Conservation (phyloP, 2,888 invertebrate species). For the Eupithecia inturbata region DNA sequence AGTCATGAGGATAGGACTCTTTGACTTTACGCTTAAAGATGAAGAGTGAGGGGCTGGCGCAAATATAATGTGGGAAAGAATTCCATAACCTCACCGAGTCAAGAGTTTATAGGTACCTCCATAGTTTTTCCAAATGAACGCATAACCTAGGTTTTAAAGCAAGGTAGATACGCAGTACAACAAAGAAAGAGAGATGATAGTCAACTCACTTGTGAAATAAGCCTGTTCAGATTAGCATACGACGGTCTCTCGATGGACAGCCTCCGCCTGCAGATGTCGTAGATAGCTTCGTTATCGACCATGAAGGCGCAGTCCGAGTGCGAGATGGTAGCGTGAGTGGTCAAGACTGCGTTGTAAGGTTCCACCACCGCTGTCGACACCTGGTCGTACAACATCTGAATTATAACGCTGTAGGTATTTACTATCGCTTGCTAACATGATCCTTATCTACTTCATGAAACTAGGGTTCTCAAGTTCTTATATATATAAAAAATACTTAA, state of each 20-base stretch:
- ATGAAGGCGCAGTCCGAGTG: slow-evolving; percentile 97
- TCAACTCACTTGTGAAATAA: slow-evolving; percentile 89
- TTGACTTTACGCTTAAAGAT: too few relatives aligned
- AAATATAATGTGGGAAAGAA: too few relatives aligned
- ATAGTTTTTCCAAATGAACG: too few relatives aligned
- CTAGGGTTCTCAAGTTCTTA: not conserved
- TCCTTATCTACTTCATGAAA: not conserved
- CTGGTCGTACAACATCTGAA: slow-evolving; percentile 60
- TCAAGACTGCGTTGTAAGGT: slow-evolving; percentile 96
- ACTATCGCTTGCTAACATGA: not conserved
- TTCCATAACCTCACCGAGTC: too few relatives aligned
- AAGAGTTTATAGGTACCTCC: too few relatives aligned
- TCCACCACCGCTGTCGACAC: slow-evolving; percentile 97
- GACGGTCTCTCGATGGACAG: slow-evolving; percentile 93
- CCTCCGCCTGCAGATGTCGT: slow-evolving; percentile 94
- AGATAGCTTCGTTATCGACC: slow-evolving; percentile 98
- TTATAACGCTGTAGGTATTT: slow-evolving; percentile 18
- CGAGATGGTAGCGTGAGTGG: slow-evolving; percentile 94
- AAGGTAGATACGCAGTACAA: not conserved
- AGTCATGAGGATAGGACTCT: too few relatives aligned
- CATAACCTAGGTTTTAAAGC: too few relatives aligned
- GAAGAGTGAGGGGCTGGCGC: too few relatives aligned
- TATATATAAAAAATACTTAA: too few relatives aligned
- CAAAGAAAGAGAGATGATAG: not conserved
- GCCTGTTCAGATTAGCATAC: slow-evolving; percentile 92